Evolutionary conservation across 2,113 vertebrate genomes (phyloP).

Genomic region (Felis catus): DNA sequence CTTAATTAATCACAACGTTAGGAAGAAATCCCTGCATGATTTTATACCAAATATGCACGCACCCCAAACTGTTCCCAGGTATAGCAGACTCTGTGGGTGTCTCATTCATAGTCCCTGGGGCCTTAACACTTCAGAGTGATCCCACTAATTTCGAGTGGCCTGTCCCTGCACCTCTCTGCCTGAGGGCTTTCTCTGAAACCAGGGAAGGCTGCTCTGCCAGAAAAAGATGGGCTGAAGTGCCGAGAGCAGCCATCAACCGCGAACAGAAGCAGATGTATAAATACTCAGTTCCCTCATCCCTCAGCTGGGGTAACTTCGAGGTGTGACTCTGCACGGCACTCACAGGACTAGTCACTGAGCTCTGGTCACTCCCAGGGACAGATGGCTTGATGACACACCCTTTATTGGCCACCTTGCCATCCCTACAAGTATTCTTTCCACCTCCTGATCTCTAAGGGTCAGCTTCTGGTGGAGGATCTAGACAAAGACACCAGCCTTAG

Average conservation of each 20-base stretch:
- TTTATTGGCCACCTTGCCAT: neutral
- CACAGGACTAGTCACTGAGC: neutral
- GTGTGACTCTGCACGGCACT: neutral
- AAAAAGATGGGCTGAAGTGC: neutral
- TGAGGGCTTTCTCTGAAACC: neutral
- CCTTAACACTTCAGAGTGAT: neutral
- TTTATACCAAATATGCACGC: neutral
- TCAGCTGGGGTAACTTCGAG: neutral
- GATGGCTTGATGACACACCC: neutral
- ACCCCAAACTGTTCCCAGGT: neutral
- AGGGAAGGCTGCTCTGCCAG: neutral
- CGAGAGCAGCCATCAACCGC: neutral
- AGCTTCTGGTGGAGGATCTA: neutral
- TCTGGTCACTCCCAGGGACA: neutral
- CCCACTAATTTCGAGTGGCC: neutral
- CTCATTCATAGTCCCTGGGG: rapidly evolving
- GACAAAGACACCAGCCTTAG: neutral
- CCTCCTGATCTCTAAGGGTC: neutral
- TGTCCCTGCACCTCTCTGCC: neutral
- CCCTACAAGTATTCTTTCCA: neutral
- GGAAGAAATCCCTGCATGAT: neutral
- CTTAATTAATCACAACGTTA: neutral
- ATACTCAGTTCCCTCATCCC: neutral
- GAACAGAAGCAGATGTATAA: neutral
- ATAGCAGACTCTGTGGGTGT: neutral